Evolutionary conservation across 2,888 invertebrate species (phyloP).

Genomic region (Zaprionus lineosus): DNA sequence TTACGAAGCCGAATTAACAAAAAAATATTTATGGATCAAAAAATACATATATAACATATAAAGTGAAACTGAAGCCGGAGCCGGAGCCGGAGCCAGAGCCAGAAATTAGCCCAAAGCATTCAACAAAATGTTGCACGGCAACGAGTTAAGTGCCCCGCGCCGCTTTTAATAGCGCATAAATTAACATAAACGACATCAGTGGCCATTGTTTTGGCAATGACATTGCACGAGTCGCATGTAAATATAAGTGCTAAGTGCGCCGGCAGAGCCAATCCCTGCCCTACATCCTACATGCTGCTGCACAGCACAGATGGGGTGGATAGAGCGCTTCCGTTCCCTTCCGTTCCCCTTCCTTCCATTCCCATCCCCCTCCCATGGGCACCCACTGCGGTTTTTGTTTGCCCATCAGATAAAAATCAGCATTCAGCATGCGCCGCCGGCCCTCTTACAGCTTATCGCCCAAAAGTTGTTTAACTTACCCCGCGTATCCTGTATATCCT

Average conservation of each 20-base stretch:
- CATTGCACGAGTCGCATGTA: constrained; percentile 68
- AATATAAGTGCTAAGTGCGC: constrained; percentile 59
- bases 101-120: constrained; percentile 43
- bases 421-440: constrained; percentile 34
- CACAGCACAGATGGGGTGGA: too few relatives aligned
- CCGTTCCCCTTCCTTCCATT: constrained; percentile 26
- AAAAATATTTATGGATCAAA: neutral
- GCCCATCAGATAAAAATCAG: constrained; percentile 74
- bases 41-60: constrained; percentile 8
- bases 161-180: constrained; percentile 77
- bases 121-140: constrained; percentile 31
- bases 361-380: constrained; percentile 15
- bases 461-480: constrained; percentile 31
- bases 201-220: constrained; percentile 73
- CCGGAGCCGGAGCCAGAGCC: too few relatives aligned
- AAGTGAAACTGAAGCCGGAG: constrained; percentile 33
- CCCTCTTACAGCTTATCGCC: constrained; percentile 39
- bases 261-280: constrained; percentile 26
- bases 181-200: constrained; percentile 64
- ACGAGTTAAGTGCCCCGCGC: constrained; percentile 71
- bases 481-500: constrained; percentile 5
- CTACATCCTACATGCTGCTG: too few relatives aligned
- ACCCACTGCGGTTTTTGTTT: constrained; percentile 76
- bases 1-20: constrained; percentile 35
- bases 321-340: too few relatives aligned